Evolutionary conservation across 2,113 vertebrate species (phyloP), one percentile per base, ranked within the genome.

Genomic region (Hystrix brachyura): DNA sequence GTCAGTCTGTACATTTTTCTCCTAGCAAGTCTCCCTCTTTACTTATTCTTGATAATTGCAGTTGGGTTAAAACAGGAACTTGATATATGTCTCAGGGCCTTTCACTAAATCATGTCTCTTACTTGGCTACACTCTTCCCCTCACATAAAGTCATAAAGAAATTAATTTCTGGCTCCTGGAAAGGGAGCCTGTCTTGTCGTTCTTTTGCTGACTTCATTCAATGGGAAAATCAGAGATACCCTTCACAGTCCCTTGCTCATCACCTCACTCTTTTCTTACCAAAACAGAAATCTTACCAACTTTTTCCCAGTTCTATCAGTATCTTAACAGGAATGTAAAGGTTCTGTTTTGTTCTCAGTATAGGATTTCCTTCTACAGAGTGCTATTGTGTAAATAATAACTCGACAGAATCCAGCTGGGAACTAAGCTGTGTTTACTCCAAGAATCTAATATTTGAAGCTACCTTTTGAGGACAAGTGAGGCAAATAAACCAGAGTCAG

Each of bases 61-160:
- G 11, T 55, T 55, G 34, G 87, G 67, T 21, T 72, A 88, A 95
- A 87, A 83, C 43, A 34, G 86, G 46, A 96, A 71, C 82, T 83
- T 55, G 59, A 23, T 43, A 1, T 72, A 64, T 43, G 29, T 71
- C 79, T 82, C 57, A 83, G 65, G 60, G 4, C 38, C 5, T 81
- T 53, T 88, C 82, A 94, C 74, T 65, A 32, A 76, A 34, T 84
- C 7, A 17, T 29, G 51, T 69, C 65, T 88, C 46, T 64, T 57
- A 62, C 46, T 94, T 29, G 57, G 71, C 60, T 53, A 15, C 64
- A 46, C 51, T 80, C 84, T 95, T 74, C 67, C 38, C 51, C 46
- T 76, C 5, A 12, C 21, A 55, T 7, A 9, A 48, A 95, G 55
- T 74, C 76, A 55, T 78, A 69, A 25, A 78, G n/a, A 67, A 55